Base-by-base conservation (phyloP, 2,113 vertebrate species). In the Atrichornis clamosus region DNA sequence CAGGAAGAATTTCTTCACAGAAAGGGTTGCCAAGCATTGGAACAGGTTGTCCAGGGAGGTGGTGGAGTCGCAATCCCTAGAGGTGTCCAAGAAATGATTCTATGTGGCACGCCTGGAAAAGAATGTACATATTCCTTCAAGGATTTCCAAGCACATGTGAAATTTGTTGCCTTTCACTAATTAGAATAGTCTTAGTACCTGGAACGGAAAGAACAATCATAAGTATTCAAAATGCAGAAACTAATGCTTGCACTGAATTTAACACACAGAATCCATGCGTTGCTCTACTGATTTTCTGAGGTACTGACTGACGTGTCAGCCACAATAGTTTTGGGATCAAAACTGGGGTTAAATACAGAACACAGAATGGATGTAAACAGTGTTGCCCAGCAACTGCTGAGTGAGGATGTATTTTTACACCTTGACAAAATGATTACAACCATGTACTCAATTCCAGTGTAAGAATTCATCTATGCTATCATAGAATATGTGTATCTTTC, bases 371-470 rank as follows among this genome's bases (percentile, higher is more conserved):
- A 86, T 67, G 39, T 60, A 88, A 95, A 93, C 60, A 64, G 35
- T 59, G 85, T 90, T 90, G 84, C 82, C 67, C 75, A 84, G 93
- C 82, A 94, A 96, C 72, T 88, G 64, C 88, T 32, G 24, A 94
- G 77, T 63, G 60, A 93, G 80, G 67, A 69, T 58, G 30, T 64
- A 87, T 78, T 92, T 96, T 89, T 94, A 83, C 62, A 96, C 32
- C 76, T 82, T 94, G 56, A 90, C 56, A 88, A 80, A 93, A 80
- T 63, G 63, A 93, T 86, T 86, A 85, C 75, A 91, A 70, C 56
- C 59, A 26, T 22, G 32, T 23, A 56, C 47, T 91, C 68, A 56
- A 84, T 83, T 90, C 72, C 75, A 77, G 63, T 27, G 27, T 28
- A 69, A 79, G 42, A 82, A 80, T 79, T 85, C 58, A 59, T 50